A percentile compares a stretch with the other conserved stretches of the same genome.
Conservation (phyloP, 2,888 invertebrate genomes). For the Hedychridium roseum region DNA sequence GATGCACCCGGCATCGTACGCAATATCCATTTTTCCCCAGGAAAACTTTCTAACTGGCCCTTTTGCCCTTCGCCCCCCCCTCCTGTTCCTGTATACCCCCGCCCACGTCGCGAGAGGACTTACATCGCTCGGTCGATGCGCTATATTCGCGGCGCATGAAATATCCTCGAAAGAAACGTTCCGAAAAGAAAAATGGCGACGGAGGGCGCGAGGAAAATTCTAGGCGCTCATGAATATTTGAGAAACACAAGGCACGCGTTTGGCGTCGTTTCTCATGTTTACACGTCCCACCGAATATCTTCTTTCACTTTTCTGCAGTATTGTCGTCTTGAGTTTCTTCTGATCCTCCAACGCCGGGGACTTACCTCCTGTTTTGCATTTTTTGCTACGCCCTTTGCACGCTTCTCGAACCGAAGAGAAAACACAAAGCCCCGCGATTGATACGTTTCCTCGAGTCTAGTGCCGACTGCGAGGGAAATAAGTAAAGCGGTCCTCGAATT, state of each 20-base stretch:
- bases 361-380: constrained; percentile 4
- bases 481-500: too few species aligned
- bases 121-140: too few species aligned
- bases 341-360: too few species aligned
- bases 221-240: constrained; percentile 29
- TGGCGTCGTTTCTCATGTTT: not conserved
- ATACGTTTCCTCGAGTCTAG: too few species aligned
- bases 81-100: not conserved
- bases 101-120: too few species aligned
- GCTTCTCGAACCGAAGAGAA: constrained; percentile 6
- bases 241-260: too few species aligned
- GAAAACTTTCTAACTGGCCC: constrained; percentile 1
- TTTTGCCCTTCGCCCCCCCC: not conserved
- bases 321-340: constrained; percentile 9
- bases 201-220: constrained; percentile 18
- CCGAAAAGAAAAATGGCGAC: constrained; percentile 9
- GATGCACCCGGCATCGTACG: too few species aligned
- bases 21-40: constrained; percentile 4
- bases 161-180: not conserved
- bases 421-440: too few species aligned
- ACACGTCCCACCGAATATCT: not conserved
- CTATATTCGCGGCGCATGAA: too few species aligned
- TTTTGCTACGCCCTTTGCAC: not conserved
- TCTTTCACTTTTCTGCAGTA: constrained; percentile 9
- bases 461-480: too few species aligned